Base-by-base conservation (phyloP, 2,797 vertebrate genomes). In the Emys orbicularis region DNA sequence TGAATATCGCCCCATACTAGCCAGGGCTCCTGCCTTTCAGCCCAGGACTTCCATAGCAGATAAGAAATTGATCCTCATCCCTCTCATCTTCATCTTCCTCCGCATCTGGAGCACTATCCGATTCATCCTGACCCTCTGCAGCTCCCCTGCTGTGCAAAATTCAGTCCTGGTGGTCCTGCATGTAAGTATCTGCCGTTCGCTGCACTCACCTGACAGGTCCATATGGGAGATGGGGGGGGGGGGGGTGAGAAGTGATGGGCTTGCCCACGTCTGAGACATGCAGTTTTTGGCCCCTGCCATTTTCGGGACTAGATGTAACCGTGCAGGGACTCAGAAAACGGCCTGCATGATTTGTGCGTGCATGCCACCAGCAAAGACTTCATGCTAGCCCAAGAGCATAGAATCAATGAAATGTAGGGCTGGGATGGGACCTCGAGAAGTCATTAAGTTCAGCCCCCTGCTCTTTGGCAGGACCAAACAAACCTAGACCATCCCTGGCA, bases 21-120 rank as follows among this genome's bases (percentile, higher is more conserved):
- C 98, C 1, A 97, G 90, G 83, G 97, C 96, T 10, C 96, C 98
- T 4, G 92, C 94, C 1, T 98, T 97, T 15, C 98, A 97, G 50
- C 98, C 97, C 41, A 97, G 98, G 84, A 79, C 98, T 21, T 97
- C 99, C 44, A 95, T 98, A 88, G 99, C 99, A 0, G 99, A 99
- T 52, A 98, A 97, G 97, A 99, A 99, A 96, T 97, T 99, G n/a
- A 97, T 99, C 5, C 98, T 99, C 96, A 99, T 99, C 96, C 99
- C 99, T 0, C 77, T 99, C 90, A 99, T 99, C 97, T 99, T 99
- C 97, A 99, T 99, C 79, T 68, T 98, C 90, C 98, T 99, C 44
- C 99, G 99, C 12, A 96, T 99, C 86, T 99, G 99, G 99, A 99
- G 99, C 98, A 99, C 99, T 0, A 97, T 99, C 86, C 99, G 99